These are phyloP conservation scores for Monochamus alternatus DNA, from an alignment of 2,888 invertebrate genomes.

Conservation along the genomic window DNA sequence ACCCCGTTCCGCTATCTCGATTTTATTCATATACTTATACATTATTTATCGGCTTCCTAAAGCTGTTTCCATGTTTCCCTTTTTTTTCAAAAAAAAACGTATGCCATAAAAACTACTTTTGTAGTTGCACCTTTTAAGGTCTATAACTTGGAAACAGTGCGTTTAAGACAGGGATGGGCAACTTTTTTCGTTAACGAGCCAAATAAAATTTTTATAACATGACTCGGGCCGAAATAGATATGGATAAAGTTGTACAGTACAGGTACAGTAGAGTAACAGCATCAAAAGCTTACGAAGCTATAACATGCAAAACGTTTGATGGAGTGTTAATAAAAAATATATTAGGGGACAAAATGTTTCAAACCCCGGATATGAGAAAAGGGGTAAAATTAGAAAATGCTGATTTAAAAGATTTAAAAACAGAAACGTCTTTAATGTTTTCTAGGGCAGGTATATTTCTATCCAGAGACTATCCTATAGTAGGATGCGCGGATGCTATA, in stretches of 20 bases:
- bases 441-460: constrained; percentile 15
- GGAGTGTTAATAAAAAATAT: constrained; percentile 14
- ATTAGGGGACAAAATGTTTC: constrained; percentile 11
- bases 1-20: no score
- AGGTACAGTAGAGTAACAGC: constrained; percentile 3
- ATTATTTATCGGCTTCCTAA: no score
- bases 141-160: no score
- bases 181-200: no score
- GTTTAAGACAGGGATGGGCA: no score
- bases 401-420: neutral
- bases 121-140: no score
- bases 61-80: no score
- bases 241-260: neutral
- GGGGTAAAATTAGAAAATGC: constrained; percentile 10
- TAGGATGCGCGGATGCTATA: constrained; percentile 16
- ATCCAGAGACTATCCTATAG: neutral
- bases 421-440: neutral
- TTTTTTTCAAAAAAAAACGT: no score
- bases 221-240: no score
- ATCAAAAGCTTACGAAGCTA: neutral
- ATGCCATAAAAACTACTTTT: no score
- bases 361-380: neutral
- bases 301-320: neutral
- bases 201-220: no score
- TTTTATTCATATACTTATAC: no score